These are phyloP conservation scores for Periophthalmus modestus DNA, from an alignment of 2,113 vertebrate genomes.

Conservation along the genomic window DNA sequence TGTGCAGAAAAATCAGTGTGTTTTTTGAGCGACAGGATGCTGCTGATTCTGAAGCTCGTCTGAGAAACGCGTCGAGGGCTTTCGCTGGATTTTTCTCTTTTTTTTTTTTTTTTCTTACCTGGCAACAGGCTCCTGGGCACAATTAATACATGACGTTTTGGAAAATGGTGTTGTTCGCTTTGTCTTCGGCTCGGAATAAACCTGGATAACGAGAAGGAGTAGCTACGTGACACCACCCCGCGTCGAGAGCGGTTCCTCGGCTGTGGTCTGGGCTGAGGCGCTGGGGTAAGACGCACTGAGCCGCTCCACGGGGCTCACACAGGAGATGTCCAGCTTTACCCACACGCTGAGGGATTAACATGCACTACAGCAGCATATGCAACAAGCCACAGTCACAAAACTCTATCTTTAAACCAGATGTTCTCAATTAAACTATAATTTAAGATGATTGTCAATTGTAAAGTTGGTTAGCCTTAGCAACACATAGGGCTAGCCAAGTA, in stretches of 20 bases:
- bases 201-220: constrained; percentile 65
- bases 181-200: constrained; percentile 59
- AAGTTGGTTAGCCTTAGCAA: constrained; percentile 52
- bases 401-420: not conserved
- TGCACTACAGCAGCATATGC: not conserved
- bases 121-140: constrained; percentile 5
- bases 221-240: constrained; percentile 61
- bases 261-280: too few relatives aligned
- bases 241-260: constrained; percentile 47
- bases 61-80: constrained; percentile 40
- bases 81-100: constrained; percentile 28
- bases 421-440: not conserved
- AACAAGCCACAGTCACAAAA: not conserved
- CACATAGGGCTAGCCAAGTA: constrained; percentile 43
- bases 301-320: constrained; percentile 28
- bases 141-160: constrained; percentile 18
- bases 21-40: constrained; percentile 49
- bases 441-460: not conserved
- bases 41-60: constrained; percentile 36
- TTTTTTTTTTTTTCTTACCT: constrained; percentile 9
- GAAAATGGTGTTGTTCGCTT: constrained; percentile 63
- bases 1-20: constrained; percentile 13
- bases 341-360: constrained; percentile 21
- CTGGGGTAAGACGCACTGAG: constrained; percentile 54
- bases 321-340: constrained; percentile 27